Conservation (phyloP, 1,140 invertebrate species). For the Semibalanus balanoides region DNA sequence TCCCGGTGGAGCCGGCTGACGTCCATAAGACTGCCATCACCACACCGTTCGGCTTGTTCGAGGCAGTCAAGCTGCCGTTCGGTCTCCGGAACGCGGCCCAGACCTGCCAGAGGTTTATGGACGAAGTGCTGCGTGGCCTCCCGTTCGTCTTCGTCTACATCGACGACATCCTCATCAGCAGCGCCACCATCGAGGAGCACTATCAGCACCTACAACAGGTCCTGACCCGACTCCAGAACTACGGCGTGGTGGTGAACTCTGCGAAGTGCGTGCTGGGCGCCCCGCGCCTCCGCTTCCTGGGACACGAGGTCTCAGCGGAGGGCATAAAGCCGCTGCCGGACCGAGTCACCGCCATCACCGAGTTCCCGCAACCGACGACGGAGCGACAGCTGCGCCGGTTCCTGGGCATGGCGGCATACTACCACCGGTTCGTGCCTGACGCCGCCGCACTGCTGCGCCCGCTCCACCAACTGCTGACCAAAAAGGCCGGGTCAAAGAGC, state of each 20-base stretch:
- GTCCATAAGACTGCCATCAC: slow-evolving; percentile 25
- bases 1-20: slow-evolving; percentile 18
- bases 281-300: background rate
- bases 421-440: too few relatives aligned
- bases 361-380: slow-evolving; percentile 24
- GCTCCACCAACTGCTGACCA: too few relatives aligned
- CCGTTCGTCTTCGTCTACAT: slow-evolving; percentile 27
- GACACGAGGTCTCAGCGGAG: too few relatives aligned
- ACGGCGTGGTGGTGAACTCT: slow-evolving; percentile 25
- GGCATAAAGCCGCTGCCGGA: slow-evolving; percentile 1
- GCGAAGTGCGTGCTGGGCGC: slow-evolving; percentile 16
- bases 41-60: slow-evolving; percentile 27
- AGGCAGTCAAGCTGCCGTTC: slow-evolving; percentile 29
- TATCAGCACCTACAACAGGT: slow-evolving; percentile 22
- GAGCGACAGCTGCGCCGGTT: slow-evolving; percentile 26
- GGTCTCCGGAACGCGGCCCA: slow-evolving; percentile 32
- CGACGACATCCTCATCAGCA: slow-evolving; percentile 38
- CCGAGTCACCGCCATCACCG: slow-evolving; percentile 23
- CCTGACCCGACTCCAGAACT: slow-evolving; percentile 22
- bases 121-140: slow-evolving; percentile 28
- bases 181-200: slow-evolving; percentile 22
- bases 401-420: slow-evolving; percentile 21
- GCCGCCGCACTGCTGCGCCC: too few relatives aligned
- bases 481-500: too few relatives aligned
- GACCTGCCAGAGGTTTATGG: slow-evolving; percentile 37